A percentile compares a stretch with the other conserved stretches of the same genome.
These are phyloP conservation scores for Metalampra italica DNA, from an alignment of 2,888 invertebrate genomes.

Conservation along the genomic window DNA sequence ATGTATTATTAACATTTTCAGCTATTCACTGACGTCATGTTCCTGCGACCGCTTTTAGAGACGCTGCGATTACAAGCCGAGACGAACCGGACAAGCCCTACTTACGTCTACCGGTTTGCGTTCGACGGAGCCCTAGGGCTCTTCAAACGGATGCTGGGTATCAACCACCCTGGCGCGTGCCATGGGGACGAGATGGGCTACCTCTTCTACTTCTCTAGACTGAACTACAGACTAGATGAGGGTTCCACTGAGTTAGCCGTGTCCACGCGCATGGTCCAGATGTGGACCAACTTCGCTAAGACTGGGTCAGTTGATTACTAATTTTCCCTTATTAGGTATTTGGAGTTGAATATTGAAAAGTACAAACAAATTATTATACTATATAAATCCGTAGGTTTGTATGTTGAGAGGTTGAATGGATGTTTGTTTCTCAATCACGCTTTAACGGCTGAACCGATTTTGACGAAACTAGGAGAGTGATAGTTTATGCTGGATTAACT, in stretches of 20 bases:
- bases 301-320: constrained; percentile 66
- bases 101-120: constrained; percentile 79
- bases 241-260: constrained; percentile 78
- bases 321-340: too few relatives aligned
- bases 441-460: too few relatives aligned
- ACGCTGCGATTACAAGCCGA: constrained; percentile 64
- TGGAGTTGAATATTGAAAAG: too few relatives aligned
- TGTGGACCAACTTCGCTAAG: constrained; percentile 83
- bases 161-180: constrained; percentile 78
- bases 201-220: constrained; percentile 80
- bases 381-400: too few relatives aligned
- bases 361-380: too few relatives aligned
- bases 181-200: constrained; percentile 83
- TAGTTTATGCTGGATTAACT: too few relatives aligned
- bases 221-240: constrained; percentile 79
- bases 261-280: constrained; percentile 78
- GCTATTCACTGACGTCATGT: constrained; percentile 82
- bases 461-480: too few relatives aligned
- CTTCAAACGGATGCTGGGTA: constrained; percentile 80
- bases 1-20: constrained; percentile 36
- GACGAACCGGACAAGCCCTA: constrained; percentile 69
- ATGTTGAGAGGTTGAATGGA: too few relatives aligned
- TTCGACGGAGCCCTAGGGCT: constrained; percentile 81
- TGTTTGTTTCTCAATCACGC: too few relatives aligned
- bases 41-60: constrained; percentile 76